Percentiles rank a stretch among this genome's conserved stretches.
These are phyloP conservation scores for Caranx ignobilis DNA, from an alignment of 2,113 vertebrate species.

Conservation along the genomic window DNA sequence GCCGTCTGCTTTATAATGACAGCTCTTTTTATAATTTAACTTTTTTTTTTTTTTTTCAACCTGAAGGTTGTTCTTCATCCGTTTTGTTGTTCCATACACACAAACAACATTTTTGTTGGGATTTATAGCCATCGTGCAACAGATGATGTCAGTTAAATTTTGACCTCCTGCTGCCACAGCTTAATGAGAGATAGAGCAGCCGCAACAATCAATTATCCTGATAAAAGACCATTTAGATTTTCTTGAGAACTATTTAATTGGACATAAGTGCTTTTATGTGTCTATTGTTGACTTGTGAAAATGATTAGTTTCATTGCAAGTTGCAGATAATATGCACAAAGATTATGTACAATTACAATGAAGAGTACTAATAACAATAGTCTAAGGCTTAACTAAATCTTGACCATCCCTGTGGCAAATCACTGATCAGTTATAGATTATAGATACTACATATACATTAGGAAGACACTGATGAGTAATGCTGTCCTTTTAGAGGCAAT, in stretches of 20 bases:
- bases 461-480: not conserved
- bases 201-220: not conserved
- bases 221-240: not conserved
- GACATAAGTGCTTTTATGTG: not conserved
- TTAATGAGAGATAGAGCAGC: not conserved
- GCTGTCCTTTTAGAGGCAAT: not conserved
- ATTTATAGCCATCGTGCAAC: not conserved
- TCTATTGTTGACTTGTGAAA: not conserved
- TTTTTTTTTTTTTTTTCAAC: not conserved
- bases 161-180: not conserved
- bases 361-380: not conserved
- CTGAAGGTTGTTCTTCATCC: not conserved
- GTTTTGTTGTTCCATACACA: not conserved
- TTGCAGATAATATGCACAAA: not conserved
- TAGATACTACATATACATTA: not conserved
- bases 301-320: not conserved
- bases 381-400: not conserved
- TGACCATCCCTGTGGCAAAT: not conserved
- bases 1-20: conserved; percentile 4
- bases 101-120: not conserved
- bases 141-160: not conserved
- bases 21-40: not conserved
- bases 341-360: not conserved
- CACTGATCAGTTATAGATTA: not conserved
- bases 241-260: not conserved